These are phyloP conservation scores for Megaceryle alcyon DNA, from an alignment of 2,797 vertebrate genomes.

Conservation along the genomic window DNA sequence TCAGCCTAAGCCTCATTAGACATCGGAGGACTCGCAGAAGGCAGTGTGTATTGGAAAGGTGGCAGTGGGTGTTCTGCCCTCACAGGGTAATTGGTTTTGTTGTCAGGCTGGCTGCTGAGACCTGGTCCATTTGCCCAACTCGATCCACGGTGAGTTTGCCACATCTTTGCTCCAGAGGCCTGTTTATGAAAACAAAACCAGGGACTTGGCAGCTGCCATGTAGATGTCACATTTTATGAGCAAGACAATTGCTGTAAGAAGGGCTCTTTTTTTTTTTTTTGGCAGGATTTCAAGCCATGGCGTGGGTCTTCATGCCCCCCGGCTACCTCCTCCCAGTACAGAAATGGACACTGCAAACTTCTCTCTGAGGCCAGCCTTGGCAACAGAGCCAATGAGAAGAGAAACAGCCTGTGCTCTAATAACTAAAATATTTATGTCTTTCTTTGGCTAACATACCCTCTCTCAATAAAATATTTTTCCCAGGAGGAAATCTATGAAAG, in stretches of 20 bases:
- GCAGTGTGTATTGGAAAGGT: neutral
- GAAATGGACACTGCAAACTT: slow-evolving; percentile 41
- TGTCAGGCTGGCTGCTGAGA: slow-evolving; percentile 3
- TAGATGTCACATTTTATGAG: slow-evolving; percentile 22
- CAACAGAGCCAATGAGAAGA: neutral
- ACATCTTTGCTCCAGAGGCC: slow-evolving; percentile 11
- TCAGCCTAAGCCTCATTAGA: neutral
- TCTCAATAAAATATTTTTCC: slow-evolving; percentile 69
- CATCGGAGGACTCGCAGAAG: neutral
- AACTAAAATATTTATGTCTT: slow-evolving; percentile 73
- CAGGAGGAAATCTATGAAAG: slow-evolving; percentile 39
- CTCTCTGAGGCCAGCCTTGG: slow-evolving; percentile 42
- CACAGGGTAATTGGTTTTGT: neutral
- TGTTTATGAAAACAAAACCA: slow-evolving; percentile 28
- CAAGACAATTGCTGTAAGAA: slow-evolving; percentile 9
- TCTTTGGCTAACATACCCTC: slow-evolving; percentile 56
- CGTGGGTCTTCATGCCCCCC: neutral
- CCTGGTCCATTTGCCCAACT: neutral
- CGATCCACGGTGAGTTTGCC: neutral
- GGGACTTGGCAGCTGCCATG: neutral
- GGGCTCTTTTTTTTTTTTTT: neutral
- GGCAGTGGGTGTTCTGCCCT: neutral
- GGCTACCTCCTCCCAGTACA: neutral
- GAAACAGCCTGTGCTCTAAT: slow-evolving; percentile 70
- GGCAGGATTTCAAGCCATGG: neutral